phyloP scores from a whole-genome alignment of 1,140 invertebrate species.

The Nomia melanderi region DNA sequence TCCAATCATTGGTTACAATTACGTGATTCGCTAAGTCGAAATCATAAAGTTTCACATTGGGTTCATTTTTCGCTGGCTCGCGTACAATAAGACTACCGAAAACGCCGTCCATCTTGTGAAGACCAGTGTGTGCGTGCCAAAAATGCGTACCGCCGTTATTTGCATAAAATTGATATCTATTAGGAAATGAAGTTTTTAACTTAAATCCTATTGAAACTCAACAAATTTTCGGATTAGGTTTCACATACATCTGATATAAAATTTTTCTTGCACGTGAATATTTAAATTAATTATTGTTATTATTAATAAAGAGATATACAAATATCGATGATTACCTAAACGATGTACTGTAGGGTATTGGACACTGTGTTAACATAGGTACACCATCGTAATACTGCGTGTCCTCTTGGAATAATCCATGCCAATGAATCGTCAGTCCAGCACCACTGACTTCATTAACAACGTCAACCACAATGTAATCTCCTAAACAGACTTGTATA shows the following conservation, averaged over 20 bases:
- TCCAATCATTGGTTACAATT: constrained; percentile 93
- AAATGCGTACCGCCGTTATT: constrained; percentile 91
- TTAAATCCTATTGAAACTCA: too few species aligned
- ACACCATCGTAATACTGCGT: constrained; percentile 95
- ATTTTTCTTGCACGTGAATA: too few species aligned
- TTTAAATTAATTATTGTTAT: too few species aligned
- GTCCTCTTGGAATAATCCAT: constrained; percentile 88
- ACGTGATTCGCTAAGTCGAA: constrained; percentile 93
- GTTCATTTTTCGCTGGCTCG: constrained; percentile 89
- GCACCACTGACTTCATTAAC: constrained; percentile 89
- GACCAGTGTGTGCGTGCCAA: constrained; percentile 92
- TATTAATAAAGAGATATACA: not conserved
- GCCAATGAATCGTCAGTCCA: constrained; percentile 93
- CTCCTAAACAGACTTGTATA: constrained; percentile 90
- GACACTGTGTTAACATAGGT: constrained; percentile 93
- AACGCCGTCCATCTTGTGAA: constrained; percentile 89
- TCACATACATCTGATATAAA: too few species aligned
- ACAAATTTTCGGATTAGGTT: too few species aligned
- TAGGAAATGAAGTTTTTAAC: not conserved
- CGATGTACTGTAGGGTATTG: constrained; percentile 89
- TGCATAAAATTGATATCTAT: constrained; percentile 87
- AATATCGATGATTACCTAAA: constrained; percentile 85
- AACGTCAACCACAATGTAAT: constrained; percentile 90
- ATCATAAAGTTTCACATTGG: constrained; percentile 91
- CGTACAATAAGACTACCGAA: constrained; percentile 94